These are phyloP conservation scores for Vulpes ferrilata DNA, from an alignment of 2,113 vertebrate species.

Conservation along the genomic window DNA sequence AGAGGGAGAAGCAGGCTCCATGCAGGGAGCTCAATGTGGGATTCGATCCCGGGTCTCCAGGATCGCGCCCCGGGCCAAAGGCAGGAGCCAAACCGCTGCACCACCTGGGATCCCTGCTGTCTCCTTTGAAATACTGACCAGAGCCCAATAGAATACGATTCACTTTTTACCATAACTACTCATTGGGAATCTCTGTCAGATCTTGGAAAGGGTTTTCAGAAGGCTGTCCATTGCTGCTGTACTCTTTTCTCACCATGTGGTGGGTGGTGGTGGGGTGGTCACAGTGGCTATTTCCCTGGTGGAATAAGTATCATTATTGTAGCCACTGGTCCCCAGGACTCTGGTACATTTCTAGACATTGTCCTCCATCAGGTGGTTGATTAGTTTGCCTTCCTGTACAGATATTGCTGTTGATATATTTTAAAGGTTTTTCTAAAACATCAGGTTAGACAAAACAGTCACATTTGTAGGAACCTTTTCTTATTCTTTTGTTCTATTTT, in stretches of 20 bases:
- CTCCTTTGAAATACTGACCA: background rate
- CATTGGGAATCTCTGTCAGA: background rate
- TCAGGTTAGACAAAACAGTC: background rate
- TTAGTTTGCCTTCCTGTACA: background rate
- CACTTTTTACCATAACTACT: background rate
- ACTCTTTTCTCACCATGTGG: background rate
- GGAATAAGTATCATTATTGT: background rate
- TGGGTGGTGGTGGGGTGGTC: background rate
- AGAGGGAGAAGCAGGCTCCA: no score
- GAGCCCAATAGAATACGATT: background rate
- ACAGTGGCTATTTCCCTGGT: background rate
- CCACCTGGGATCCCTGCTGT: background rate
- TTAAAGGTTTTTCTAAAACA: background rate
- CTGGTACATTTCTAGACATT: background rate
- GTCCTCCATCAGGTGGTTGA: background rate
- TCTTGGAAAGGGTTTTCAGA: background rate
- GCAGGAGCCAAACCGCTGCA: no score
- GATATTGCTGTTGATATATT: background rate
- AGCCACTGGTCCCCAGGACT: background rate
- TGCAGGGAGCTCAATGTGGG: no score
- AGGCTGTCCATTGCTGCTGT: background rate
- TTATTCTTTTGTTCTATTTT: background rate
- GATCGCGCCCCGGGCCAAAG: no score
- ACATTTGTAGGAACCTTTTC: background rate
- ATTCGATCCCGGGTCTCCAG: no score